These are phyloP conservation scores for Toxostoma redivivum DNA, from an alignment of 2,113 vertebrate genomes.

Conservation along the genomic window DNA sequence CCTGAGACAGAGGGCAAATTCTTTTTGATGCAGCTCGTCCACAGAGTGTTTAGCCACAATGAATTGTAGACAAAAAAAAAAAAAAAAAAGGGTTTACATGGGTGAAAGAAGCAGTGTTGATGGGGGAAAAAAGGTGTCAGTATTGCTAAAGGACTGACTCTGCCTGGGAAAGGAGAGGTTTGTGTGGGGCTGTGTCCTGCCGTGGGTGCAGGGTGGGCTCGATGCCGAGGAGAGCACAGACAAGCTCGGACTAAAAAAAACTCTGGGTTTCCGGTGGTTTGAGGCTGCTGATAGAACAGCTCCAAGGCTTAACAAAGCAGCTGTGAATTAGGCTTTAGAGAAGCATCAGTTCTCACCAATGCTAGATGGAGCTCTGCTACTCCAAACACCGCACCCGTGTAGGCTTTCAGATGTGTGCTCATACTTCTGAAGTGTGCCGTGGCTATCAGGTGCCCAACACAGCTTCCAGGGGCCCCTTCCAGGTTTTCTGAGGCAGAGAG, in stretches of 20 bases:
- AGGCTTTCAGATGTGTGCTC: neutral
- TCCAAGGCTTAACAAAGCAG: neutral
- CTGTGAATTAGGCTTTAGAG: neutral
- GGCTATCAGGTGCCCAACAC: neutral
- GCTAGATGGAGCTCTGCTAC: slow-evolving; percentile 61
- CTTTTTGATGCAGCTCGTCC: neutral
- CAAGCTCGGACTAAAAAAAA: neutral
- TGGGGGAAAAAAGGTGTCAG: neutral
- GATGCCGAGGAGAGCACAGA: neutral
- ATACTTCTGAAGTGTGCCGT: neutral
- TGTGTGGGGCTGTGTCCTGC: neutral
- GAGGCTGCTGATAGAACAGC: neutral
- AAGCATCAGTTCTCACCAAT: neutral
- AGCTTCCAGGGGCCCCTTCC: neutral
- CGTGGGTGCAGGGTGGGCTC: neutral
- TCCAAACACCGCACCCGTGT: neutral
- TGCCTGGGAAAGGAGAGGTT: neutral
- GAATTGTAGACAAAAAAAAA: neutral
- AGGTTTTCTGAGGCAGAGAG: neutral
- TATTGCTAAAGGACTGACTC: neutral
- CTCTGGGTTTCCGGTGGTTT: neutral
- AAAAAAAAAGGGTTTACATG: neutral
- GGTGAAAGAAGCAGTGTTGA: neutral
- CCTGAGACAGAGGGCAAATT: neutral
- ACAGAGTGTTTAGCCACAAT: accelerated